phyloP scores from a whole-genome alignment of 1,140 invertebrate species.

The Caenorhabditis inopinata region DNA sequence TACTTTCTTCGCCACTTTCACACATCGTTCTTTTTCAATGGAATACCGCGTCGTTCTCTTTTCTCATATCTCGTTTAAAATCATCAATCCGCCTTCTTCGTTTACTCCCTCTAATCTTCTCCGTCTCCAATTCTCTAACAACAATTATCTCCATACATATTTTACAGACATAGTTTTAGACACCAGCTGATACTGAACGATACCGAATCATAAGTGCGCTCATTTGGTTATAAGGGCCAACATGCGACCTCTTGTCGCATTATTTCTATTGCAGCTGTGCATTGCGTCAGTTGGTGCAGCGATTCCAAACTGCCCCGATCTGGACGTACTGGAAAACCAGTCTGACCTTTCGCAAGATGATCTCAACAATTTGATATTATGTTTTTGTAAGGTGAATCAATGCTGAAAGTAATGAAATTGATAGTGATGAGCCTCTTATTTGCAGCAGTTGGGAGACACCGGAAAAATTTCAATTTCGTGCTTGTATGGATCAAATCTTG shows the following conservation, averaged over 20 bases:
- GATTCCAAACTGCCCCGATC: slow-evolving; percentile 42
- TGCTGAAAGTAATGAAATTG: too few species aligned
- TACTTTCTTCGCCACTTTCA: not conserved
- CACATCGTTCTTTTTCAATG: not conserved
- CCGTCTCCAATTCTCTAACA: not conserved
- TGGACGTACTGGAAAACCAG: slow-evolving; percentile 38
- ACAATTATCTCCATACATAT: not conserved
- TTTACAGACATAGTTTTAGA: not conserved
- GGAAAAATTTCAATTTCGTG: slow-evolving; percentile 31
- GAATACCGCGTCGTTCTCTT: not conserved
- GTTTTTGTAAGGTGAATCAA: slow-evolving; percentile 44
- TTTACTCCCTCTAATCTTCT: too few species aligned
- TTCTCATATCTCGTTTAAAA: slow-evolving; percentile 4
- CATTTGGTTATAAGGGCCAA: not conserved
- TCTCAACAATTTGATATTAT: slow-evolving; percentile 44
- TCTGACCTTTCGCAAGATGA: not conserved
- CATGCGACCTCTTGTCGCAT: not conserved
- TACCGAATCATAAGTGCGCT: too few species aligned
- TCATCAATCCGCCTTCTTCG: not conserved
- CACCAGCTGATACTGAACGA: not conserved
- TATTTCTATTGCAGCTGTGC: not conserved
- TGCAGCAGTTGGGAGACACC: not conserved
- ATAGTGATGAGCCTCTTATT: not conserved
- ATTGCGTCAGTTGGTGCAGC: not conserved
- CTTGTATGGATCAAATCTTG: slow-evolving; percentile 41